Base-by-base conservation (phyloP, 2,113 vertebrate species). In the Lipophrys pholis region DNA sequence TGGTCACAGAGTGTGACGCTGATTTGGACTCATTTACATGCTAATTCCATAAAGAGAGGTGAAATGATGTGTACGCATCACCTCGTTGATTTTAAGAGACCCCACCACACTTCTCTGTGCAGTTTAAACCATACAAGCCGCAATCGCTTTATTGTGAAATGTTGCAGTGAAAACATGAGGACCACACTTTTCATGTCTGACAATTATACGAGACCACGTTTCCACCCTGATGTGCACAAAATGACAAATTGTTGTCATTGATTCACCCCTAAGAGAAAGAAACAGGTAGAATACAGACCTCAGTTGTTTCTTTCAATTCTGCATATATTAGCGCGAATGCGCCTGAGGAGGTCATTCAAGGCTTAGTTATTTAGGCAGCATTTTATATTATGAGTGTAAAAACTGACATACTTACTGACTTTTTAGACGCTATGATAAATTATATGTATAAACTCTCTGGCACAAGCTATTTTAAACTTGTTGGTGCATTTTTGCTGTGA, bases 1-100 rank as follows among this genome's bases (percentile, higher is more conserved):
- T 73, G 75, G 67, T 81, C 77, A 61, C 48, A 67, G 64, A 84
- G 71, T 78, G 80, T 83, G 78, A 86, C 89, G 82, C 76, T 78
- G 87, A 86, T 87, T 89, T 79, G 36, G 61, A 64, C 76, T 86
- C 75, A 83, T 91, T 89, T 86, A 73, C 80, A 87, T 88, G 69
- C 66, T 74, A 78, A 82, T 72, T 63, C 57, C 40, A 71, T 70
- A 50, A 83, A 82, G 43, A 71, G 76, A 77, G 74, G 57, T 76
- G 49, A 82, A 85, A 78, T 54, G 57, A 54, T 61, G 57, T 72
- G 50, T 39, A 55, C 8, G 35, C 35, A 65, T 73, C 81, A 84
- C 69, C 41, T 87, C 64, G 46, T 35, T 84, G 46, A 76, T 76
- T 82, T 59, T 9, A 51, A 30, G 14, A 59, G 41, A 89, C 53